Evolutionary conservation across 2,113 vertebrate genomes (phyloP).

Genomic region (Cyprinodon brontotheroides): DNA sequence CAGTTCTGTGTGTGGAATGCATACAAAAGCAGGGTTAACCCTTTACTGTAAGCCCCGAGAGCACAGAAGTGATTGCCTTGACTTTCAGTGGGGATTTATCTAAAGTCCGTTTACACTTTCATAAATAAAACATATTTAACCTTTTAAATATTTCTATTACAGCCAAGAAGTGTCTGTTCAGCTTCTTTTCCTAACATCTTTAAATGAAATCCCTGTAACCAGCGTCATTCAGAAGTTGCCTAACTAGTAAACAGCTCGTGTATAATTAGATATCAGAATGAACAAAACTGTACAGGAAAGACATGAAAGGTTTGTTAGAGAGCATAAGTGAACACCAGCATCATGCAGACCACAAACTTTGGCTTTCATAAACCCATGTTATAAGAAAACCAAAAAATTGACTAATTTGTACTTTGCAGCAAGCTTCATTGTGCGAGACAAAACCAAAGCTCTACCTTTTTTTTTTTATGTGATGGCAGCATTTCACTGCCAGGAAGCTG

Average conservation of each 20-base stretch:
- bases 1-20: conserved; percentile 13
- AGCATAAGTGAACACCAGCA: not conserved
- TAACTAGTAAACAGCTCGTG: too few species aligned
- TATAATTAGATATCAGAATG: too few species aligned
- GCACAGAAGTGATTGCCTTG: not conserved
- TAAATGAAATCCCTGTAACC: not conserved
- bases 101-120: not conserved
- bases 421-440: too few species aligned
- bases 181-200: not conserved
- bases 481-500: too few species aligned
- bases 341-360: not conserved
- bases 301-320: not conserved
- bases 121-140: not conserved
- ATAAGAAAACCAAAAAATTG: too few species aligned
- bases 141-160: not conserved
- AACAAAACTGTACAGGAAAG: not conserved
- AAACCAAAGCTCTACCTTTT: too few species aligned
- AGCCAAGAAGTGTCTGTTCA: not conserved
- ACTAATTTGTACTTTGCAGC: too few species aligned
- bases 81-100: not conserved
- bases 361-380: too few species aligned
- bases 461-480: too few species aligned
- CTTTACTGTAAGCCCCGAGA: not conserved
- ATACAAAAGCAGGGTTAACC: conserved; percentile 19
- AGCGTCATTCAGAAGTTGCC: not conserved